Evolutionary conservation across 2,797 vertebrate genomes (phyloP).

Genomic region (Prionace glauca): DNA sequence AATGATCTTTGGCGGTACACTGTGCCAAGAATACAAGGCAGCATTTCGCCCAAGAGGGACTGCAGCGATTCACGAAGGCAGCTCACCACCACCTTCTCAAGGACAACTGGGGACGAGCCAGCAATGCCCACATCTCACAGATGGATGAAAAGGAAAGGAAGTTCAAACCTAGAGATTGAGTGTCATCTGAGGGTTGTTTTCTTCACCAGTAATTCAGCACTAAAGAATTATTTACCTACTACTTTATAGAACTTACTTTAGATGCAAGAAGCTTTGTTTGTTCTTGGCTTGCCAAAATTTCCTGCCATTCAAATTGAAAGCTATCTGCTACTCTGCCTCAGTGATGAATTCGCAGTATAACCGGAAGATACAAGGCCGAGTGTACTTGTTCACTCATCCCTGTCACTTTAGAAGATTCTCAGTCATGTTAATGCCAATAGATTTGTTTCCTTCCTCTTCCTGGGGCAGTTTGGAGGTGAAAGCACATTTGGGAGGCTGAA

Average conservation of each 20-base stretch:
- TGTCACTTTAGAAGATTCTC: not conserved
- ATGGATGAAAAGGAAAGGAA: too few species aligned
- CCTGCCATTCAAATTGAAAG: not conserved
- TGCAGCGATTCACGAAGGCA: too few species aligned
- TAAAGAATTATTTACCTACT: not conserved
- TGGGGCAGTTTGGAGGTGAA: too few species aligned
- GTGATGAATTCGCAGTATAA: not conserved
- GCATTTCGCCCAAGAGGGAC: not conserved
- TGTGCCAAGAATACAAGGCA: not conserved
- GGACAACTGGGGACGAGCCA: too few species aligned
- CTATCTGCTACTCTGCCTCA: not conserved
- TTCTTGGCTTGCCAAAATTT: not conserved
- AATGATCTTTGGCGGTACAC: not conserved
- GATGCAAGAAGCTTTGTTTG: not conserved
- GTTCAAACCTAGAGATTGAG: not conserved
- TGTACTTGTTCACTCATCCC: not conserved
- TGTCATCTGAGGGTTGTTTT: not conserved
- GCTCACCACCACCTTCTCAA: too few species aligned
- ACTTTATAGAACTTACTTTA: not conserved
- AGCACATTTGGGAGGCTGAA: not conserved
- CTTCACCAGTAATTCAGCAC: not conserved
- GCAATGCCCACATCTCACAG: too few species aligned
- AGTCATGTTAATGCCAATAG: not conserved
- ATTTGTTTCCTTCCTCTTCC: not conserved
- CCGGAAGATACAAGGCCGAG: not conserved